Percentiles rank a stretch among this genome's conserved stretches.
Evolutionary conservation across 2,113 vertebrate species (phyloP).

Genomic region (Tenebrosternarchus preto): DNA sequence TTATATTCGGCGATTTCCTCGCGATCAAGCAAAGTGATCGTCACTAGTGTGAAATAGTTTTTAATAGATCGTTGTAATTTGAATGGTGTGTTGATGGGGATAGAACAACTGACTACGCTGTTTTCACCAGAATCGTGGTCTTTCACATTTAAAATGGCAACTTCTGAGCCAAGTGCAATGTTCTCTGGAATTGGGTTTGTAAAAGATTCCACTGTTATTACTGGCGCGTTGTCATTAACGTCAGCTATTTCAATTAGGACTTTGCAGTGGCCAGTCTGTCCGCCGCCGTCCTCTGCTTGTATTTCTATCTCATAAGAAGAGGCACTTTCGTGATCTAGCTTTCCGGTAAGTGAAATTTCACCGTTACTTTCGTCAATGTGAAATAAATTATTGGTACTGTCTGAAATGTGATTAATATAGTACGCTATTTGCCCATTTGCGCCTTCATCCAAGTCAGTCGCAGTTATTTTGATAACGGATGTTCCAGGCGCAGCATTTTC

Average conservation of each 20-base stretch:
- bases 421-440: conserved; percentile 52
- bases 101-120: conserved; percentile 60
- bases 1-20: conserved; percentile 62
- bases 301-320: conserved; percentile 53
- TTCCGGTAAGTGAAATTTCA: conserved; percentile 46
- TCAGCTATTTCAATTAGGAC: conserved; percentile 55
- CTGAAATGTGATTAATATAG: conserved; percentile 46
- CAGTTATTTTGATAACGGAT: conserved; percentile 30
- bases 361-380: conserved; percentile 51
- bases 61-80: conserved; percentile 55
- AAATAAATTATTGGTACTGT: conserved; percentile 45
- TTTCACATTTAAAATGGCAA: conserved; percentile 67
- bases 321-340: conserved; percentile 56
- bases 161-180: conserved; percentile 35
- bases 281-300: conserved; percentile 56
- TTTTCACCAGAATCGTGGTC: conserved; percentile 71
- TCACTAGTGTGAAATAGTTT: conserved; percentile 69
- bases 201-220: conserved; percentile 55
- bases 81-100: conserved; percentile 63
- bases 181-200: conserved; percentile 55
- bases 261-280: conserved; percentile 53
- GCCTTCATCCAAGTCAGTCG: conserved; percentile 53
- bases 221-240: conserved; percentile 59
- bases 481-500: conserved; percentile 51
- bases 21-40: conserved; percentile 62